Evolutionary conservation across 2,888 invertebrate genomes (phyloP).

Genomic region (Agapetus fuscipes): DNA sequence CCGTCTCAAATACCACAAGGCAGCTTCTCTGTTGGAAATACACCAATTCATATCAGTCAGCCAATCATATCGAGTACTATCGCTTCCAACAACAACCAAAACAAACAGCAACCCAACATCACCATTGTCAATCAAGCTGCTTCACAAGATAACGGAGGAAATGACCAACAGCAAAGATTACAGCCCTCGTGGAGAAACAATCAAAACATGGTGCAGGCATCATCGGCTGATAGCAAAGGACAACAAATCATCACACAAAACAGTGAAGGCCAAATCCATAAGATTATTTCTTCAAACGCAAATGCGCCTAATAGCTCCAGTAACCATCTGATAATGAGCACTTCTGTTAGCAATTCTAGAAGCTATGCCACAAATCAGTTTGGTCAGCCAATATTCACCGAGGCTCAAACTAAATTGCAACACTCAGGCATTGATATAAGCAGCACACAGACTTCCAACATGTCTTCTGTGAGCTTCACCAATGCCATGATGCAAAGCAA

Average conservation of each 20-base stretch:
- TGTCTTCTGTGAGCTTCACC: slow-evolving; percentile 3
- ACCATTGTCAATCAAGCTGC: slow-evolving; percentile 5
- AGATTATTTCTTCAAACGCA: slow-evolving; percentile 19
- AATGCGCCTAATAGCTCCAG: slow-evolving; percentile 19
- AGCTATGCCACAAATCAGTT: slow-evolving; percentile 14
- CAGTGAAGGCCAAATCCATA: slow-evolving; percentile 14
- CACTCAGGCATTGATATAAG: slow-evolving; percentile 6
- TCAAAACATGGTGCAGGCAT: slow-evolving; percentile 8
- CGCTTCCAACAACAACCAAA: slow-evolving; percentile 30
- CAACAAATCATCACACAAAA: slow-evolving; percentile 13
- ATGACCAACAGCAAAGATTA: slow-evolving; percentile 7
- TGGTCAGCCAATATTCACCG: slow-evolving; percentile 13
- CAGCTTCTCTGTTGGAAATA: slow-evolving; percentile 32
- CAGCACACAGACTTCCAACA: slow-evolving; percentile 6
- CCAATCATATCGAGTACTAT: slow-evolving; percentile 40
- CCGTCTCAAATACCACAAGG: slow-evolving; percentile 34
- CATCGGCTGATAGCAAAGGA: slow-evolving; percentile 10
- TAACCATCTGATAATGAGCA: slow-evolving; percentile 14
- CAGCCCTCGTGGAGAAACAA: slow-evolving; percentile 16
- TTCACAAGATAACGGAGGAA: slow-evolving; percentile 5
- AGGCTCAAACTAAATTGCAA: slow-evolving; percentile 13
- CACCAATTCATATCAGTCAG: slow-evolving; percentile 37
- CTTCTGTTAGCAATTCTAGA: slow-evolving; percentile 15
- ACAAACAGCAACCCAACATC: slow-evolving; percentile 8
- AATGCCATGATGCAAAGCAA: slow-evolving; percentile 11